Evolutionary conservation across 2,797 vertebrate species (phyloP), one percentile per base, ranked within the genome.

Genomic region (Sternarchorhynchus goeldii): DNA sequence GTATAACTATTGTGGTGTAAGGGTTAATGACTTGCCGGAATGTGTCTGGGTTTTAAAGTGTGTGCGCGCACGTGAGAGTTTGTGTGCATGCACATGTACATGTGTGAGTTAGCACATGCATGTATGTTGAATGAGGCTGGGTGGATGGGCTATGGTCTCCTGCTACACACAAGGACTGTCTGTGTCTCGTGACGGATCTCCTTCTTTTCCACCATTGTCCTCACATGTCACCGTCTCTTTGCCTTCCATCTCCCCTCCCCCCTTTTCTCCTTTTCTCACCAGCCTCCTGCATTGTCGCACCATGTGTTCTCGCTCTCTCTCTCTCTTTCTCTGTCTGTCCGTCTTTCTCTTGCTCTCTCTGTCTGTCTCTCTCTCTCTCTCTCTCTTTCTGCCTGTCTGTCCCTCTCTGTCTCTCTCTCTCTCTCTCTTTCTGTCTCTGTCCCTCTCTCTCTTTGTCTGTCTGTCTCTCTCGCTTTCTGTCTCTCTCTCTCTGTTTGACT

Each of bases 161-260:
- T 6, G 50, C n/a, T 67, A 18, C 34, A 14, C n/a, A 31, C 31
- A 18, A 16, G 21, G 73, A 41, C 59, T 21, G 6, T 57, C 31
- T n/a, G 41, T 67, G 25, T 63, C 25, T 59, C 64, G 3, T 17
- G 73, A 45, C 85, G 60, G 45, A 31, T 73, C 67, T 82, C 76
- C 82, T 77, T 75, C 73, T 80, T 84, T 82, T 82, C 83, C 84
- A 67, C 81, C 80, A 81, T 73, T 73, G 79, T 82, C 77, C 78
- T 78, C 60, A 73, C 72, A 66, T 75, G 86, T 79, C 81, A 80
- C 85, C 81, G 55, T 65, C 64, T 85, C 72, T 82, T 81, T 83
- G 71, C 83, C 83, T 81, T 29, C 39, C 58, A 81, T 80, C 62
- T 78, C 83, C 81, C 81, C 82, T 87, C 73, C 81, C 77, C 80